Evolutionary conservation across 2,888 invertebrate genomes (phyloP), one percentile per base, ranked within the genome.

Genomic region (Habrosyne pyritoides): DNA sequence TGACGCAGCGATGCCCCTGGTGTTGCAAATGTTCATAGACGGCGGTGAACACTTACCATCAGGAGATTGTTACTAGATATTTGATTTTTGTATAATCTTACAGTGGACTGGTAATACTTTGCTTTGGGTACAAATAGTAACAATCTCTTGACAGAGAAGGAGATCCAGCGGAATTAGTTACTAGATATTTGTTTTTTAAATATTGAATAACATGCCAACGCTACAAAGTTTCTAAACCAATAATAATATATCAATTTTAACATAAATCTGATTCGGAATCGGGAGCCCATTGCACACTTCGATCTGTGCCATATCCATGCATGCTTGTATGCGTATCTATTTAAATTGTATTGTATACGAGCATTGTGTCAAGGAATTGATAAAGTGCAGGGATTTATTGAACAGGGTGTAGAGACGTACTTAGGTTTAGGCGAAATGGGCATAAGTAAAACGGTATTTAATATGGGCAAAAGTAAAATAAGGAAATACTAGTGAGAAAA

Each of bases 181-280:
- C n/a, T n/a, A n/a, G n/a, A n/a, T n/a, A n/a, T n/a, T n/a, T n/a
- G n/a, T n/a, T n/a, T n/a, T n/a, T n/a, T 12, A 12, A 30, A 30
- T 5, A 0, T 30, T 28, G 28, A 33, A 12, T 33, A n/a, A 33
- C n/a, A 18, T 42, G 42, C 18, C 7, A 36, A 60, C 73, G 22
- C 24, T 72, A 63, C 60, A 22, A 33, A 47, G 46, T 12, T 10
- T 46, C 53, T 33, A 46, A 56, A 57, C 55, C 62, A 61, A 61
- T 69, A 60, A 71, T 58, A 62, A 70, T 72, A 63, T 55, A 64
- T 71, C 66, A 64, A 63, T 64, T 60, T 59, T 53, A 5, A 36
- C 28, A 50, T 60, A 54, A 67, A 64, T 64, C 61, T 60, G 57
- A 54, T 3, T 53, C 18, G 12, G 53, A 62, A 63, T 55, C 42